phyloP scores from a whole-genome alignment of 2,888 invertebrate genomes.

The Mythimna impura region DNA sequence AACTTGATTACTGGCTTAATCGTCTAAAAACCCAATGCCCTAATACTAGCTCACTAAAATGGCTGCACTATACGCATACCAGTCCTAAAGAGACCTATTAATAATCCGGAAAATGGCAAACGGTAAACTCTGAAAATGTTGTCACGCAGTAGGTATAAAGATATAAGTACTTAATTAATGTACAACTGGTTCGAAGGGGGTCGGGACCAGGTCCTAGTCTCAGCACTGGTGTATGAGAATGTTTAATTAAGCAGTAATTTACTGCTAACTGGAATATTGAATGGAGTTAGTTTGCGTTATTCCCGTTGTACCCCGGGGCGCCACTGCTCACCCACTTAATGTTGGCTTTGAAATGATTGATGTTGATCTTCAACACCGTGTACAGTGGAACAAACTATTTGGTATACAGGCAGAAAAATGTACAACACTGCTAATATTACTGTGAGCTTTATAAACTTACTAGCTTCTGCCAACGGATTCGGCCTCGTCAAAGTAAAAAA shows the following conservation, averaged over 20 bases:
- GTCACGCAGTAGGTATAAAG: constrained; percentile 19
- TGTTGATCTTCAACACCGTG: constrained; percentile 56
- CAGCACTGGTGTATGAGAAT: constrained; percentile 65
- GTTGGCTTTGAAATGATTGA: constrained; percentile 72
- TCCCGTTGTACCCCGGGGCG: constrained; percentile 67
- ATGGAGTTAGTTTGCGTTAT: constrained; percentile 68
- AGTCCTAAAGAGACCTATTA: not conserved
- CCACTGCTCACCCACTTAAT: constrained; percentile 67
- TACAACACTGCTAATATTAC: not conserved
- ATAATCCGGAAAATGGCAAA: constrained; percentile 24
- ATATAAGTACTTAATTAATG: constrained; percentile 39
- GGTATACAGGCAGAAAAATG: not conserved
- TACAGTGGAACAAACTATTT: constrained; percentile 19
- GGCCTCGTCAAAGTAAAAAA: too few species aligned
- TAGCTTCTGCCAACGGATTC: too few species aligned
- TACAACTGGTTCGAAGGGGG: constrained; percentile 15
- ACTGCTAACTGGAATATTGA: constrained; percentile 76
- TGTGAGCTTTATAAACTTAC: not conserved
- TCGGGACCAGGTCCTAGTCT: constrained; percentile 12
- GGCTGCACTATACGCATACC: not conserved
- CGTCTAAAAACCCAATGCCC: not conserved
- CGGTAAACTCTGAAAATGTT: constrained; percentile 27
- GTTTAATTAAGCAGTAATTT: constrained; percentile 82
- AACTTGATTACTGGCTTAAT: not conserved
- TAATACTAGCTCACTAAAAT: not conserved